A percentile compares a stretch with the other conserved stretches of the same genome.
Evolutionary conservation across 2,888 invertebrate species (phyloP).

Genomic region (Chydorus sphaericus): DNA sequence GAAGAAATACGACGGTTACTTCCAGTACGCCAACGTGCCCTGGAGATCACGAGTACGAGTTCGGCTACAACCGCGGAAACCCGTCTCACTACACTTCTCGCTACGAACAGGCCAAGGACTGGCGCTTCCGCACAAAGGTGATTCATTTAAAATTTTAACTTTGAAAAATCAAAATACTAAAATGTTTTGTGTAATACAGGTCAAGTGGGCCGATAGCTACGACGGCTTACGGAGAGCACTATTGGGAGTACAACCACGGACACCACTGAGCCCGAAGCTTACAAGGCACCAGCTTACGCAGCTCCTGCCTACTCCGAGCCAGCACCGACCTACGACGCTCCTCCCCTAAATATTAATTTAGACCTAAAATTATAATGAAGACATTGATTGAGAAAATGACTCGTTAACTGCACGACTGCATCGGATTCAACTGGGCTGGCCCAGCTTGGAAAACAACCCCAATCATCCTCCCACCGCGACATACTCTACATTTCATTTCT

Average conservation of each 20-base stretch:
- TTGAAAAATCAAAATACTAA: not conserved
- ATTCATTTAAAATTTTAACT: slow-evolving; percentile 1
- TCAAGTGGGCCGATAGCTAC: slow-evolving; percentile 12
- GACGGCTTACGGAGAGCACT: slow-evolving; percentile 19
- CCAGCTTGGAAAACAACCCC: no score
- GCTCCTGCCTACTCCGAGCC: slow-evolving; percentile 1
- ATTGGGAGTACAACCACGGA: slow-evolving; percentile 23
- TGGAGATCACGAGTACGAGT: slow-evolving; percentile 26
- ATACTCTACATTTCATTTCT: no score
- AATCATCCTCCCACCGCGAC: no score
- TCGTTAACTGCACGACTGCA: no score
- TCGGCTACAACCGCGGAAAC: slow-evolving; percentile 28
- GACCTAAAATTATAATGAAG: no score
- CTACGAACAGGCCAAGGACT: slow-evolving; percentile 26
- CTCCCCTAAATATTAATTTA: not conserved
- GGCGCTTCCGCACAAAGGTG: slow-evolving; percentile 26
- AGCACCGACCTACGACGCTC: not conserved
- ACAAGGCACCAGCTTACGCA: not conserved
- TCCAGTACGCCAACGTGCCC: slow-evolving; percentile 28
- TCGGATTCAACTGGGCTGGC: no score
- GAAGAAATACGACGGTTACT: slow-evolving; percentile 22
- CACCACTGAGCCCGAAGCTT: not conserved
- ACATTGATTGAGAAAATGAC: no score
- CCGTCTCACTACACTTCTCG: slow-evolving; percentile 26
- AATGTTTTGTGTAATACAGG: not conserved